Base-by-base conservation (phyloP, 2,113 vertebrate species). In the Catharus minimus region DNA sequence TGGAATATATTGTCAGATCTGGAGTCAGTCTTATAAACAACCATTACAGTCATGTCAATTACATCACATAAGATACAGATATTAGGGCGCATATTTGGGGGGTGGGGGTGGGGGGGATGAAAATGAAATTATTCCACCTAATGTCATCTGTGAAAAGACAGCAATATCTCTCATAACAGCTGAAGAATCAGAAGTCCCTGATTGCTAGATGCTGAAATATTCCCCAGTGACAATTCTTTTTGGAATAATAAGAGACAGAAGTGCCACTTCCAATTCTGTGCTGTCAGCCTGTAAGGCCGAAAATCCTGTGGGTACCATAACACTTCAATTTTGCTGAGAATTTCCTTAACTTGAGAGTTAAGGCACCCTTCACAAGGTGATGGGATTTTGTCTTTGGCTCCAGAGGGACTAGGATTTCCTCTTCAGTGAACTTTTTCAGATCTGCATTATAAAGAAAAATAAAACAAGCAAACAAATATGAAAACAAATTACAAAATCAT, bases 61-160 rank as follows among this genome's bases (percentile, higher is more conserved):
- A 89, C 66, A 89, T 83, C 83, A 95, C 74, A 85, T 50, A 92
- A 86, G 55, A 57, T 82, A 79, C 71, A 93, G 90, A 90, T 95
- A 95, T 89, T 93, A 93, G 71, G 86, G 71, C 0, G 1, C 67
- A 52, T 90, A 79, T 74, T 68, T 78, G 38, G 21, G 5, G 7
- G 4, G 10, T n/a, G 21, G 22, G 44, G 4, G 10, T n/a, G 21
- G 22, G 44, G 20, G 13, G 23, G 10, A 39, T 92, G 58, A 90
- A 94, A 95, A 95, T 88, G 62, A 92, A 94, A 94, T 95, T 94
- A 95, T 94, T 94, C 80, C 77, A 87, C 86, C 69, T 94, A 94
- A 94, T 92, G 81, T 84, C 81, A 92, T 88, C 92, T 92, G 66
- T 86, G 92, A 95, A 92, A 78, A 92, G 89, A 93, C 77, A 94